Evolutionary conservation across 64 coral and sea anemone species (phyloP).

Genomic region (Stichodactyla mertensii): DNA sequence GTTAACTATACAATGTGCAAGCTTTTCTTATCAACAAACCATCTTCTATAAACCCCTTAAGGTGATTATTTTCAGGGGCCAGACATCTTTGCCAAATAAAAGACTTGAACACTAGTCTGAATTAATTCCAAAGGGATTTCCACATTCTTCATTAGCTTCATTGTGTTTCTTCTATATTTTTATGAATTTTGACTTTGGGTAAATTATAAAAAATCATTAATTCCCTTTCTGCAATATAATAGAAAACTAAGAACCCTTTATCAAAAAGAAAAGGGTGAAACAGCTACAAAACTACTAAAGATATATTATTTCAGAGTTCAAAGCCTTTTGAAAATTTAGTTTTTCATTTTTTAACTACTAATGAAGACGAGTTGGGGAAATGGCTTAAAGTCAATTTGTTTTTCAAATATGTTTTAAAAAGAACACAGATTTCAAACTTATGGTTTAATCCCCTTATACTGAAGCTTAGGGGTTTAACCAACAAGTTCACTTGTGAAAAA

Average conservation of each 20-base stretch:
- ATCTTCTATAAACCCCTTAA: neutral
- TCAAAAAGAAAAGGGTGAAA: neutral
- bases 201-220: neutral
- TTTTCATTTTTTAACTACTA: neutral
- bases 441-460: neutral
- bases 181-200: neutral
- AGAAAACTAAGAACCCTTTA: neutral
- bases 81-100: neutral
- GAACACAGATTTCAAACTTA: neutral
- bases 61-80: neutral
- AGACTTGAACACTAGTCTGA: no score
- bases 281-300: neutral
- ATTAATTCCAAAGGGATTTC: no score
- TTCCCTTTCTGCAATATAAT: neutral
- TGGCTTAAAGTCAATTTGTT: neutral
- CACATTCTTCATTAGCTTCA: no score
- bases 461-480: neutral
- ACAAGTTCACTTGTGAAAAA: neutral
- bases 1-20: neutral
- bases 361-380: neutral
- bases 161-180: neutral
- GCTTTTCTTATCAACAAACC: neutral
- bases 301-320: neutral
- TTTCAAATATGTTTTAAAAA: neutral
- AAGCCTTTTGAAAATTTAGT: neutral